phyloP scores from a whole-genome alignment of 2,888 invertebrate species.

The Lithophane socia region DNA sequence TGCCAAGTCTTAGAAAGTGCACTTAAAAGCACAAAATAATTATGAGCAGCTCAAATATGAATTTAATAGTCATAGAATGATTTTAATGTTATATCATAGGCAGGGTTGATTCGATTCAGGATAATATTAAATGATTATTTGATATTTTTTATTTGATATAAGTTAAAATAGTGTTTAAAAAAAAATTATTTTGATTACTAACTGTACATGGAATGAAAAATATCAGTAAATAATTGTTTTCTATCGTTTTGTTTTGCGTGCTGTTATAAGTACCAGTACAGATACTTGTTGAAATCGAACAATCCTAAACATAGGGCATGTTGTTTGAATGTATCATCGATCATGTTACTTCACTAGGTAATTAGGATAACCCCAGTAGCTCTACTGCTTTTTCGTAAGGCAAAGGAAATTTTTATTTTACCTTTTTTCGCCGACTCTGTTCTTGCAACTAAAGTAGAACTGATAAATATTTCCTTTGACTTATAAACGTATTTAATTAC shows the following conservation, averaged over 20 bases:
- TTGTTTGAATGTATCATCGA: slow-evolving; percentile 42
- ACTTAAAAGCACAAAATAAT: slow-evolving; percentile 7
- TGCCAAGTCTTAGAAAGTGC: background rate
- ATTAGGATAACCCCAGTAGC: slow-evolving; percentile 20
- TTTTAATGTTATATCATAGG: slow-evolving; percentile 39
- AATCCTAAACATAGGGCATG: slow-evolving; percentile 37
- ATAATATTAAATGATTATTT: background rate
- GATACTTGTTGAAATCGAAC: slow-evolving; percentile 13
- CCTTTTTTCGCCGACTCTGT: background rate
- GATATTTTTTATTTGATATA: slow-evolving; percentile 23
- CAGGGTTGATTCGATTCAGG: slow-evolving; percentile 41
- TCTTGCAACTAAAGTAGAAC: background rate
- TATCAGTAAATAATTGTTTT: slow-evolving; percentile 4
- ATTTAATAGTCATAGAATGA: slow-evolving; percentile 15
- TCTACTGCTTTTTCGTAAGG: background rate
- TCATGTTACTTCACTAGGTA: slow-evolving; percentile 36
- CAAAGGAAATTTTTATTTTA: slow-evolving; percentile 11
- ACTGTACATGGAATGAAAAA: slow-evolving; percentile 30
- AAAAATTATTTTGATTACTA: background rate
- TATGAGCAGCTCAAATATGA: slow-evolving; percentile 53
- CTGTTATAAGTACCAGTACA: slow-evolving; percentile 53
- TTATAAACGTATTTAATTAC: slow-evolving; percentile 1
- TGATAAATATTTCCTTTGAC: slow-evolving; percentile 15
- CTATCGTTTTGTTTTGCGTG: slow-evolving; percentile 19
- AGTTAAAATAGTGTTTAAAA: background rate